phyloP scores from a whole-genome alignment of 2,113 vertebrate genomes.

The Sebastes schlegelii region DNA sequence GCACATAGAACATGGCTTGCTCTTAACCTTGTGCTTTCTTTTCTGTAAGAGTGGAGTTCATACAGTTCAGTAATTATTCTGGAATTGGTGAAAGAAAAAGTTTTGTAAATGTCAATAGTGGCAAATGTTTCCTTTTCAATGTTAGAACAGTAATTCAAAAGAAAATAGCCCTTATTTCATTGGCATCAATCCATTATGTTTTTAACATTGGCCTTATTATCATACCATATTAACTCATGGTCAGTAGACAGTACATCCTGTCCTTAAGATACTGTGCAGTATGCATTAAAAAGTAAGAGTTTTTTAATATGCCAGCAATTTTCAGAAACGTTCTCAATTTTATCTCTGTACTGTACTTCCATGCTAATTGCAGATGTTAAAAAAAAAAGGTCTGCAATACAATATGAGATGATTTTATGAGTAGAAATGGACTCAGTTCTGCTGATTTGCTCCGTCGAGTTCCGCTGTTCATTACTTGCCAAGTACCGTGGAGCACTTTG shows the following conservation, averaged over 20 bases:
- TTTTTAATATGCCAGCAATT: neutral
- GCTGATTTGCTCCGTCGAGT: conserved; percentile 1
- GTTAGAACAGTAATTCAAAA: neutral
- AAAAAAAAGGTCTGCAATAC: neutral
- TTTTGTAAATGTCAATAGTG: neutral
- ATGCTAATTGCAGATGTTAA: neutral
- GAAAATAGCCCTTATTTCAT: neutral
- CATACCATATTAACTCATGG: neutral
- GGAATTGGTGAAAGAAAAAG: neutral
- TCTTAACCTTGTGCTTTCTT: neutral
- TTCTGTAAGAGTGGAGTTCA: neutral
- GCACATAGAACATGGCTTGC: neutral
- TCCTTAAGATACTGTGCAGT: neutral
- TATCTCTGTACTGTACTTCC: no score
- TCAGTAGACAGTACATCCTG: neutral
- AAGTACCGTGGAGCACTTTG: conserved; percentile 8
- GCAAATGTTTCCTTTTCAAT: neutral
- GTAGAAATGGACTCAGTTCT: neutral
- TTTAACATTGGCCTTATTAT: neutral
- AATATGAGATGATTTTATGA: neutral
- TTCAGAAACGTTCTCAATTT: neutral
- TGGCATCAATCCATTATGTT: neutral
- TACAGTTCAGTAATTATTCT: neutral
- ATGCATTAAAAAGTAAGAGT: neutral
- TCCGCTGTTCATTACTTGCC: neutral